Percentiles rank a stretch among this genome's conserved stretches.
phyloP scores from a whole-genome alignment of 2,888 invertebrate species.

The Apocheima hispidaria region DNA sequence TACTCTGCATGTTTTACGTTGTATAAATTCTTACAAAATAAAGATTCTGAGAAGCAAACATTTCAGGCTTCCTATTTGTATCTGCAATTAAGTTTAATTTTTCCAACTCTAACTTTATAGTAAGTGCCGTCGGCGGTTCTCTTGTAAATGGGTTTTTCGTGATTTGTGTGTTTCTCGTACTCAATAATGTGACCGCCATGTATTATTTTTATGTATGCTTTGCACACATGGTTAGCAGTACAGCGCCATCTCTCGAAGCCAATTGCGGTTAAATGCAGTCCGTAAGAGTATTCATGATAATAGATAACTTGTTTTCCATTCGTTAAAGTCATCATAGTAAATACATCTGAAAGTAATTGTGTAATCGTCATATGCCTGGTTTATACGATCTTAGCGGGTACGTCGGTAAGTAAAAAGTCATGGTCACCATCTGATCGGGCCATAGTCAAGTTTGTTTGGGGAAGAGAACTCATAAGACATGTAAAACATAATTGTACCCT shows the following conservation, averaged over 20 bases:
- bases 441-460: no score
- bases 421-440: no score
- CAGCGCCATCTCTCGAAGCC: slow-evolving; percentile 43
- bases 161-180: slow-evolving; percentile 25
- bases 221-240: slow-evolving; percentile 42
- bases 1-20: no score
- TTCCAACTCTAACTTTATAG: slow-evolving; percentile 23
- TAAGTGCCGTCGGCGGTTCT: slow-evolving; percentile 27
- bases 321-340: slow-evolving; percentile 10
- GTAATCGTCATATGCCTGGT: neutral
- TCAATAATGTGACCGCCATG: slow-evolving; percentile 26
- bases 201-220: slow-evolving; percentile 41
- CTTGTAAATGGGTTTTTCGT: slow-evolving; percentile 28
- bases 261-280: slow-evolving; percentile 22
- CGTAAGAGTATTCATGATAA: slow-evolving; percentile 35
- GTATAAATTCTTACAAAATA: no score
- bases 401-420: no score
- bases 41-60: no score
- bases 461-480: no score
- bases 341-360: slow-evolving; percentile 2
- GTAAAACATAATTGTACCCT: no score
- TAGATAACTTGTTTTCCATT: slow-evolving; percentile 35
- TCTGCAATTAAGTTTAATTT: neutral
- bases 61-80: neutral
- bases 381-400: no score